Conservation (phyloP, 2,113 vertebrate species). For the Microcebus murinus region DNA sequence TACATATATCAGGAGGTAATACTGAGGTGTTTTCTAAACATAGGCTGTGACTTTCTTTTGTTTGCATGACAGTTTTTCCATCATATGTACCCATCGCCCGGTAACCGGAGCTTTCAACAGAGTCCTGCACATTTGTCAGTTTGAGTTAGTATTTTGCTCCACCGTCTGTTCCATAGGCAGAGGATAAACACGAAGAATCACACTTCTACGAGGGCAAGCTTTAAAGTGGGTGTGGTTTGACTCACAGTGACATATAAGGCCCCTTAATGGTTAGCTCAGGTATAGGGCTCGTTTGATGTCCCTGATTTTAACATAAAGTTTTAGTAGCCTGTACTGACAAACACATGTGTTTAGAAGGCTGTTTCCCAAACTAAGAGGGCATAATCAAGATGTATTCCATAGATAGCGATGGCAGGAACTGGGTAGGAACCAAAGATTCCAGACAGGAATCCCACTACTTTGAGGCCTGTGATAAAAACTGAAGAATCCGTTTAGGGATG, state of each 20-base stretch:
- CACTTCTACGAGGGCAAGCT: background rate
- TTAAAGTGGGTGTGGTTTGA: background rate
- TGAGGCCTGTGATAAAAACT: conserved; percentile 9
- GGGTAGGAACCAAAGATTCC: background rate
- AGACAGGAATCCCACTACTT: background rate
- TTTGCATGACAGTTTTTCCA: background rate
- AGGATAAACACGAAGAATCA: background rate
- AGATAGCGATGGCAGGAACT: background rate
- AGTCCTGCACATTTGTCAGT: background rate
- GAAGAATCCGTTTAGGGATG: conserved; percentile 12
- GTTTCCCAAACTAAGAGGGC: background rate
- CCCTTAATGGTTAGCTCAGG: background rate
- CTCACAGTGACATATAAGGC: background rate
- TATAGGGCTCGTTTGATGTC: background rate
- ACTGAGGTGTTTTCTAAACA: background rate
- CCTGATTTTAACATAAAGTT: background rate
- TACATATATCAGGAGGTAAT: background rate
- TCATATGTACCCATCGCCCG: background rate
- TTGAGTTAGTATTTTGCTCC: background rate
- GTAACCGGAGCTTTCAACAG: background rate
- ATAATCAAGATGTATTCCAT: conserved; percentile 9
- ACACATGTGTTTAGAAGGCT: background rate
- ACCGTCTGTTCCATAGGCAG: background rate
- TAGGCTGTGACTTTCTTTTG: background rate
- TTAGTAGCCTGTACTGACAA: conserved; percentile 1